Percentiles rank a stretch among this genome's conserved stretches.
These are phyloP conservation scores for Lomographa bimaculata DNA, from an alignment of 2,888 invertebrate species.

Conservation along the genomic window DNA sequence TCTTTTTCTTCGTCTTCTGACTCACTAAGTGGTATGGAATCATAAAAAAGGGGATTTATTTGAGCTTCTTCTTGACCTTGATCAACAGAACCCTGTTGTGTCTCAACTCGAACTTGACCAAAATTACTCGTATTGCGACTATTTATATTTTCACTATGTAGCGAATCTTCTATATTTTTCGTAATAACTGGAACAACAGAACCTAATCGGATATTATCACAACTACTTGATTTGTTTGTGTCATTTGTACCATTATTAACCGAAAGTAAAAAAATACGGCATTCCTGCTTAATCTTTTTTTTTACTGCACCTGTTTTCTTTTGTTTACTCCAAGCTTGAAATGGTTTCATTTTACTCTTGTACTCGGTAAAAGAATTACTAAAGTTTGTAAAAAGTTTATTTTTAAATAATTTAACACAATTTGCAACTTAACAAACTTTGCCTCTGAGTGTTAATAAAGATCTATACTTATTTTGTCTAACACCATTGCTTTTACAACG, in stretches of 20 bases:
- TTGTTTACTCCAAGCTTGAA: slow-evolving; percentile 3
- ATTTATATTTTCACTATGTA: too few relatives aligned
- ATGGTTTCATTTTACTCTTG: background rate
- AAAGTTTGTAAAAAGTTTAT: too few relatives aligned
- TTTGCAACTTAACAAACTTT: background rate
- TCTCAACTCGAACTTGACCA: slow-evolving; percentile 3
- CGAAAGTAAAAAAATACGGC: too few relatives aligned
- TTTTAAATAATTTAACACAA: background rate
- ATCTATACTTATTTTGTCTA: background rate
- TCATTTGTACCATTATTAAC: too few relatives aligned
- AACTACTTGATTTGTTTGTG: too few relatives aligned
- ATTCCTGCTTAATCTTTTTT: too few relatives aligned
- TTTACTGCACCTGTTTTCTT: slow-evolving; percentile 9
- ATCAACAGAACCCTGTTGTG: background rate
- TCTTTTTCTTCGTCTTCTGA: background rate
- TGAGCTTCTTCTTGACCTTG: background rate
- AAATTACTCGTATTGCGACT: slow-evolving; percentile 1
- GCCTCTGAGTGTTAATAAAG: slow-evolving; percentile 1
- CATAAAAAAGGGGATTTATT: slow-evolving; percentile 1
- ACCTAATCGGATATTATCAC: too few relatives aligned
- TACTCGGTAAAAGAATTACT: background rate
- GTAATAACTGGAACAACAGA: too few relatives aligned
- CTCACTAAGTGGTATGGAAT: too few relatives aligned
- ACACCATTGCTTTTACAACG: background rate
- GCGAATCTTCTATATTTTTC: background rate